Evolutionary conservation across 2,888 invertebrate species (phyloP).

Genomic region (Syrista parreyssii): DNA sequence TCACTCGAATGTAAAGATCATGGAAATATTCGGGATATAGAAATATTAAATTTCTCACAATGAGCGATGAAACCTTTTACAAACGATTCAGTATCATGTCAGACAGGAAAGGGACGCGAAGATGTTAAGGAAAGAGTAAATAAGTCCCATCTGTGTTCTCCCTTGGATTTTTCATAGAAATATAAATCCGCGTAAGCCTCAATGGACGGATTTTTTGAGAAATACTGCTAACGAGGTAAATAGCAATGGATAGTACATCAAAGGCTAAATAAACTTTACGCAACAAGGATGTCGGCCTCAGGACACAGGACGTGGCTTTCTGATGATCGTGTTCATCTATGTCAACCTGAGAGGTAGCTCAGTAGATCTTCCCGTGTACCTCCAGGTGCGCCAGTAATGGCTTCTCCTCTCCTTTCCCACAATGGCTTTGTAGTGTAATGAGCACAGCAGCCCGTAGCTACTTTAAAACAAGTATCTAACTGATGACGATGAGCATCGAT

Average conservation of each 20-base stretch:
- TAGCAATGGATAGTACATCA: conserved; percentile 21
- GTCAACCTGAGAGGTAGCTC: conserved; percentile 2
- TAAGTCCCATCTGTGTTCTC: neutral
- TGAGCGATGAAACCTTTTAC: neutral
- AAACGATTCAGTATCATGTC: neutral
- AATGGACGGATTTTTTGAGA: neutral
- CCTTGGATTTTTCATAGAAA: neutral
- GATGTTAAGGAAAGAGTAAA: neutral
- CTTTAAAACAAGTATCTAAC: neutral
- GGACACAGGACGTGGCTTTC: conserved; percentile 35
- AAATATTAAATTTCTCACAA: no score
- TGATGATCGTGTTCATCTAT: conserved; percentile 40
- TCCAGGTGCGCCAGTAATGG: neutral
- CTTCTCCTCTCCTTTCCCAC: conserved; percentile 1
- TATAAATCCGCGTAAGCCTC: neutral
- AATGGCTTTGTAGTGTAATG: conserved; percentile 8
- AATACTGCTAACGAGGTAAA: conserved; percentile 3
- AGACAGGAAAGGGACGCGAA: neutral
- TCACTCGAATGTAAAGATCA: neutral
- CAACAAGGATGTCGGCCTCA: conserved; percentile 41
- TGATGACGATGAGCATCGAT: neutral
- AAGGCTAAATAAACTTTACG: conserved; percentile 45
- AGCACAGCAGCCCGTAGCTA: conserved; percentile 9
- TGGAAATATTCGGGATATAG: neutral
- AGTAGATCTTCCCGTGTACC: neutral